Evolutionary conservation across 1,140 invertebrate species (phyloP), one percentile per base, ranked within the genome.

Genomic region (Periplaneta americana): DNA sequence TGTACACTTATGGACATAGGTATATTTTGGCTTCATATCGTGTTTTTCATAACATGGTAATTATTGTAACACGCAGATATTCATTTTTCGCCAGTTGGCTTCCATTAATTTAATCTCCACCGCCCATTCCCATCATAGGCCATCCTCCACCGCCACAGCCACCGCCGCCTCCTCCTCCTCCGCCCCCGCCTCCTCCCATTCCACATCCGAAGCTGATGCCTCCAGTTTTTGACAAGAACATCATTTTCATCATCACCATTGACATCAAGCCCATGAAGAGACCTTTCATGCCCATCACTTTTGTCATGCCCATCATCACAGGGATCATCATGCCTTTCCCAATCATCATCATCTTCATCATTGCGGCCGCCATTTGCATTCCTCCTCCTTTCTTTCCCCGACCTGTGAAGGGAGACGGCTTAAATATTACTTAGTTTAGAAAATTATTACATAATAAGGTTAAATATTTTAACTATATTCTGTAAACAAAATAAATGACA

Each of bases 311-410:
- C 75, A 77, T 77, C 75, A 77, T 75, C 5, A 75, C 22, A 33
- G 75, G 75, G 28, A 75, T 75, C 75, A 75, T 75, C 75, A 75
- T 75, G 32, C 75, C 75, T 17, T 75, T 75, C 17, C 75, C 75
- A n/a, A 75, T 75, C 75, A 75, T 75, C 17, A 75, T 33, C 75
- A 77, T 77, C n/a, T 34, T 77, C 75, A 77, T 77, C 31, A 77
- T 13, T 36, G 22, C 15, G 9, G 17, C 4, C 5, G 75, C 75
- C 31, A 77, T 34, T 11, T 77, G 8, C 75, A 77, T 77, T 77
- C 75, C 31, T 6, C 75, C 31, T 6, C 75, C 75, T 31, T 33
- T 77, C 75, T 77, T 77, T 34, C 31, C 31, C 8, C 2, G 75
- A 33, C 31, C 31, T 77, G 75, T 0, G 22, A 77, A 77, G n/a